Evolutionary conservation across 2,113 vertebrate species (phyloP), one percentile per base, ranked within the genome.

Genomic region (Campylomormyrus tamandua): DNA sequence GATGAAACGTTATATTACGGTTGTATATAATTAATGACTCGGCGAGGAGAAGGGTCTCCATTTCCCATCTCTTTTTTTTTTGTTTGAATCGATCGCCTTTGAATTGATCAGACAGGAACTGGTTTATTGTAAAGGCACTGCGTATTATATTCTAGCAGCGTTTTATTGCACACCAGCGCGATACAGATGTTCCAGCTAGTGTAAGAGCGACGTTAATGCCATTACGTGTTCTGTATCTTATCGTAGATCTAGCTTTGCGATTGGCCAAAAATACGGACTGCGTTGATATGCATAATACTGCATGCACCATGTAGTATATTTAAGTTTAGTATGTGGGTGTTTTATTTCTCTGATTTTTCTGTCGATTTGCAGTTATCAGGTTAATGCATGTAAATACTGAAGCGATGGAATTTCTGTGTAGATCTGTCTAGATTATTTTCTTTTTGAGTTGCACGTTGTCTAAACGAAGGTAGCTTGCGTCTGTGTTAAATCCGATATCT

Each of bases 21-120:
- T 84, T 58, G 50, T 84, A 83, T 89, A 89, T 89, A 89, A 89
- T 89, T 74, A 83, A 84, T 89, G 89, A 83, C 77, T 17, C 46
- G 70, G 62, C 62, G n/a, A 53, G 77, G 88, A 80, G 50, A 89
- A 49, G 77, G 39, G 46, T 83, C 74, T 89, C 77, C 77, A 83
- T 83, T 83, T 89, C 77, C 49, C 48, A 42, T 48, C 48, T 52
- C 9, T 17, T 11, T 31, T 31, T 50, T 80, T 84, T 31, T 89
- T 89, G 46, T 39, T 89, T 89, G 77, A 56, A 89, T 89, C 89
- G 89, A 89, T 89, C 31, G 89, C 48, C 39, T 83, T 89, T 42
- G 50, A 19, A 89, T 89, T 83, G 89, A 56, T 77, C 70, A 53
- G 50, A 83, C 48, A 42, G 70, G 46, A 35, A 15, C 21, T 46